Evolutionary conservation across 2,797 vertebrate species (phyloP).

Genomic region (Erithacus rubecula): DNA sequence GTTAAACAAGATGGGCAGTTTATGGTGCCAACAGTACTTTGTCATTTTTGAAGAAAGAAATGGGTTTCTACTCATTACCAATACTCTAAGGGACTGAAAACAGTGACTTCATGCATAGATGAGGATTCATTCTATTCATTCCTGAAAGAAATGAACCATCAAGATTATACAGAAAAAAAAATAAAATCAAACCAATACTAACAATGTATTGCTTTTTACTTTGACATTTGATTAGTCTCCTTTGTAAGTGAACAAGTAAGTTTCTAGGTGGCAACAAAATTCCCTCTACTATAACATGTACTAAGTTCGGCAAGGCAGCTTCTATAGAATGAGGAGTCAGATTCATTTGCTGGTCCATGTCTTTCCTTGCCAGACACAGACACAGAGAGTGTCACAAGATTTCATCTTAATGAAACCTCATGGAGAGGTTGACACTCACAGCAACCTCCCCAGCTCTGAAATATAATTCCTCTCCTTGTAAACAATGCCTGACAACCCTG

Average conservation of each 20-base stretch:
- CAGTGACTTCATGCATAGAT: not conserved
- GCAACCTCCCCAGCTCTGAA: not conserved
- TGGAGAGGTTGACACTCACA: not conserved
- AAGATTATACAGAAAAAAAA: not conserved
- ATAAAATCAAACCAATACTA: not conserved
- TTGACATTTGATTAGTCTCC: not conserved
- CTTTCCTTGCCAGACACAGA: not conserved
- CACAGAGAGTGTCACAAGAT: not conserved
- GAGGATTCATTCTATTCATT: not conserved
- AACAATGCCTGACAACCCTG: not conserved
- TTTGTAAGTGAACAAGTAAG: not conserved
- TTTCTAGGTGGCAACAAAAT: not conserved
- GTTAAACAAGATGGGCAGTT: not conserved
- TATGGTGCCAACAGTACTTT: not conserved
- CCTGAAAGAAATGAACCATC: not conserved
- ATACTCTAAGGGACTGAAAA: not conserved
- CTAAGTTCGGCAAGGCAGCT: not conserved
- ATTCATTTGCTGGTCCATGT: not conserved
- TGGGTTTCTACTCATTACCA: not conserved
- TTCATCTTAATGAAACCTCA: not conserved
- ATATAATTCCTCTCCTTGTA: not conserved
- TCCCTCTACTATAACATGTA: not conserved
- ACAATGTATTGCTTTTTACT: not conserved
- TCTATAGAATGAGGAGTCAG: not conserved
- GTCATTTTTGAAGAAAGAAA: not conserved